Evolutionary conservation across 2,113 vertebrate species (phyloP).

Genomic region (Platysteira castanea): DNA sequence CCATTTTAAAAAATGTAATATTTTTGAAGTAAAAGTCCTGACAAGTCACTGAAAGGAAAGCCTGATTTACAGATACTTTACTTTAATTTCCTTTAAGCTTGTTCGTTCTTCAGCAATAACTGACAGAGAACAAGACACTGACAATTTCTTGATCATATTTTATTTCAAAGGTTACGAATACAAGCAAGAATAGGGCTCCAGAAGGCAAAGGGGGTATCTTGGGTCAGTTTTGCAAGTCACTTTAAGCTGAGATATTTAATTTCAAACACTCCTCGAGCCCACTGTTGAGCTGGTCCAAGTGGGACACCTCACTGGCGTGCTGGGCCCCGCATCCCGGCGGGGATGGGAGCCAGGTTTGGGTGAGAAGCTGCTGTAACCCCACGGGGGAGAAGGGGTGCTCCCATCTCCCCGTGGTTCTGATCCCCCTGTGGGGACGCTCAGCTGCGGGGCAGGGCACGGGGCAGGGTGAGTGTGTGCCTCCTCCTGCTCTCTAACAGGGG

Average conservation of each 20-base stretch:
- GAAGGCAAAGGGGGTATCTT: background rate
- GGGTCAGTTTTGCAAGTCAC: background rate
- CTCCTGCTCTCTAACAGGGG: background rate
- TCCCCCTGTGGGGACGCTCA: fast-evolving
- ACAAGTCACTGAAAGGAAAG: background rate
- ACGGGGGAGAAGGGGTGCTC: background rate
- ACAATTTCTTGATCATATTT: background rate
- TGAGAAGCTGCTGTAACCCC: background rate
- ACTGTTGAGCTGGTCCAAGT: background rate
- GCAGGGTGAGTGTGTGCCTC: background rate
- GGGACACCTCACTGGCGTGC: fast-evolving
- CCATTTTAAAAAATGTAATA: background rate
- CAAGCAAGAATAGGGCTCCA: background rate
- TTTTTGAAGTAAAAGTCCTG: background rate
- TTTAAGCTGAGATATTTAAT: background rate
- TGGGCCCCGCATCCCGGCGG: background rate
- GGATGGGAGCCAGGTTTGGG: background rate
- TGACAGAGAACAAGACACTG: background rate
- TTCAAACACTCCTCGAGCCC: background rate
- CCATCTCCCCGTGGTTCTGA: background rate
- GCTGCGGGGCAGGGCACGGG: background rate
- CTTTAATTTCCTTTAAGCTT: background rate
- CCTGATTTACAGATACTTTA: background rate
- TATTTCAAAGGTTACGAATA: background rate
- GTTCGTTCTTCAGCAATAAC: background rate